Evolutionary conservation across 2,113 vertebrate species (phyloP), one percentile per base, ranked within the genome.

Genomic region (Terrapene triunguis): DNA sequence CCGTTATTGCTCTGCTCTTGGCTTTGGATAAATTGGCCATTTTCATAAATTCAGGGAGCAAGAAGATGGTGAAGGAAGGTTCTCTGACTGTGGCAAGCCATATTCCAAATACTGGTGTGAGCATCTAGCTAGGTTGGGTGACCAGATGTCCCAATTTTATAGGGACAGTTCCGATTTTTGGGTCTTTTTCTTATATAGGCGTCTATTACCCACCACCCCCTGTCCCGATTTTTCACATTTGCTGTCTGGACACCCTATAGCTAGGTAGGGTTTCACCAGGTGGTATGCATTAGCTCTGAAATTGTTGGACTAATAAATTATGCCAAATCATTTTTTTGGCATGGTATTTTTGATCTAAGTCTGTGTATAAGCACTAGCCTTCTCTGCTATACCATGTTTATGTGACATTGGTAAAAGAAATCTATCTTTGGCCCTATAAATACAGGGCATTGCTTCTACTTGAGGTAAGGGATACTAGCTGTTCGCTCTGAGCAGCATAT

Each of bases 361-460:
- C 2, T 48, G 0, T 3, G 10, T 51, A 5, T 7, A 10, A 2
- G 4, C 76, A 7, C 8, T 65, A 35, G 1, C 1, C 1, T 62
- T 27, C 1, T 25, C 16, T 22, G 0, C 12, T 53, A 13, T 65
- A 21, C 24, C 7, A 1, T 6, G 3, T 10, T 1, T 10, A 9
- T 29, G 24, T 82, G 88, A 69, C 16, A n/a, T 69, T 35, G 62
- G 24, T 44, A 44, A 76, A 22, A 44, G 38, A 0, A 0, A 17
- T 32, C 6, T 3, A 22, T 11, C 35, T 91, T 29, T 74, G 11
- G 8, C 25, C 29, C 3, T 5, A 2, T 9, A 42, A 0, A 4
- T 19, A 10, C 3, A 6, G 42, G 42, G 55, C 78, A 21, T 78
- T 81, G 19, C 14, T 10, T 5, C 14, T 10, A 3, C 79, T 47